phyloP scores from a whole-genome alignment of 2,797 vertebrate genomes.

The Epinephelus coioides region DNA sequence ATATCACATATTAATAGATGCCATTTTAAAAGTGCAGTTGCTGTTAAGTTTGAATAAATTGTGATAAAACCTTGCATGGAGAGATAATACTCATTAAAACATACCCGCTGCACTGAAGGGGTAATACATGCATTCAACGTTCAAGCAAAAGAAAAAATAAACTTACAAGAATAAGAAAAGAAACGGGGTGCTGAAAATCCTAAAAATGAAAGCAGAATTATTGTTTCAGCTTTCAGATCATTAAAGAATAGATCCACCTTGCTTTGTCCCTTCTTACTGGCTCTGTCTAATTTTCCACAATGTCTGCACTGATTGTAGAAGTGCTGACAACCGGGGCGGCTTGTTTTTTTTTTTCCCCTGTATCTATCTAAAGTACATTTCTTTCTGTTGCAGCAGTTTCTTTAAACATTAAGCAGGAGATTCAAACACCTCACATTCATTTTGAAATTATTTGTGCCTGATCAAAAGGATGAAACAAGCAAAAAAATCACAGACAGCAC shows the following conservation, averaged over 20 bases:
- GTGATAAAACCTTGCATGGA: conserved; percentile 75
- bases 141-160: conserved; percentile 47
- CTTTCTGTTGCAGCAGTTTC: conserved; percentile 20
- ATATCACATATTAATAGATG: conserved; percentile 82
- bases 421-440: conserved; percentile 51
- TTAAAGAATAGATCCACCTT: conserved; percentile 55
- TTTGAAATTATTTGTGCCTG: conserved; percentile 45
- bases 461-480: conserved; percentile 57
- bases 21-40: conserved; percentile 77
- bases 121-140: conserved; percentile 63
- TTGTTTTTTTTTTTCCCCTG: conserved; percentile 16
- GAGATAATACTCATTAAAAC: conserved; percentile 83
- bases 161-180: conserved; percentile 33
- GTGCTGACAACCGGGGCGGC: conserved; percentile 46
- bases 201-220: conserved; percentile 59
- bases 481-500: conserved; percentile 44
- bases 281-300: conserved; percentile 62
- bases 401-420: conserved; percentile 57
- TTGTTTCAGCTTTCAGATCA: conserved; percentile 65
- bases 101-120: conserved; percentile 32
- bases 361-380: conserved; percentile 16
- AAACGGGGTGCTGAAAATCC: conserved; percentile 37
- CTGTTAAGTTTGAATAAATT: conserved; percentile 77
- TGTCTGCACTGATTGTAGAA: conserved; percentile 53
- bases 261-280: conserved; percentile 34